A percentile compares a stretch with the other conserved stretches of the same genome.
Evolutionary conservation across 2,888 invertebrate species (phyloP).

Genomic region (Meteorus colon): DNA sequence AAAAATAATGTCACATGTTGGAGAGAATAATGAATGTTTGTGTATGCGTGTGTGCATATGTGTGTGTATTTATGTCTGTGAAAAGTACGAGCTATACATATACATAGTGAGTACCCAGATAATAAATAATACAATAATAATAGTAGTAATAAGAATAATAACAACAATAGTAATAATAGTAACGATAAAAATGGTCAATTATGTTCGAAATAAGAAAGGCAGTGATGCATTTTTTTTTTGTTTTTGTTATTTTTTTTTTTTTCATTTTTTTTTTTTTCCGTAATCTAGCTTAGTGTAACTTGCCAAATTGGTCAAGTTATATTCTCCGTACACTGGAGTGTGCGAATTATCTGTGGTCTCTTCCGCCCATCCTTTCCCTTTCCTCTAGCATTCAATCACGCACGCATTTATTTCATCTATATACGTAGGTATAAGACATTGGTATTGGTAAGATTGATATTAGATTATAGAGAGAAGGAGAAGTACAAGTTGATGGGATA

Average conservation of each 20-base stretch:
- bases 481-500: slow-evolving; percentile 23
- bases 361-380: slow-evolving; percentile 39
- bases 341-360: slow-evolving; percentile 21
- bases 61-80: neutral
- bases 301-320: slow-evolving; percentile 18
- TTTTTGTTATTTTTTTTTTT: slow-evolving; percentile 58
- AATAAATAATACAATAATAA: slow-evolving; percentile 34
- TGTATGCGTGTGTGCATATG: neutral
- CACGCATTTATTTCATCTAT: neutral
- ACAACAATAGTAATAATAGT: slow-evolving; percentile 6
- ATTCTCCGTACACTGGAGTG: slow-evolving; percentile 7
- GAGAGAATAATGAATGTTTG: neutral
- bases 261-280: slow-evolving; percentile 56
- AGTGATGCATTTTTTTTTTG: slow-evolving; percentile 66
- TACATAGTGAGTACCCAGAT: neutral
- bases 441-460: neutral
- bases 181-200: slow-evolving; percentile 31
- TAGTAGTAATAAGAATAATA: slow-evolving; percentile 44
- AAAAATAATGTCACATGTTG: slow-evolving; percentile 13
- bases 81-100: slow-evolving; percentile 6
- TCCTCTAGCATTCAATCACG: slow-evolving; percentile 35
- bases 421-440: neutral
- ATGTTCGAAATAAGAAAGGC: slow-evolving; percentile 61
- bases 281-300: slow-evolving; percentile 48
- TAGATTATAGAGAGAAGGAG: slow-evolving; percentile 27